Conservation (phyloP, 2,888 invertebrate species). For the Tetramorium bicarinatum region DNA sequence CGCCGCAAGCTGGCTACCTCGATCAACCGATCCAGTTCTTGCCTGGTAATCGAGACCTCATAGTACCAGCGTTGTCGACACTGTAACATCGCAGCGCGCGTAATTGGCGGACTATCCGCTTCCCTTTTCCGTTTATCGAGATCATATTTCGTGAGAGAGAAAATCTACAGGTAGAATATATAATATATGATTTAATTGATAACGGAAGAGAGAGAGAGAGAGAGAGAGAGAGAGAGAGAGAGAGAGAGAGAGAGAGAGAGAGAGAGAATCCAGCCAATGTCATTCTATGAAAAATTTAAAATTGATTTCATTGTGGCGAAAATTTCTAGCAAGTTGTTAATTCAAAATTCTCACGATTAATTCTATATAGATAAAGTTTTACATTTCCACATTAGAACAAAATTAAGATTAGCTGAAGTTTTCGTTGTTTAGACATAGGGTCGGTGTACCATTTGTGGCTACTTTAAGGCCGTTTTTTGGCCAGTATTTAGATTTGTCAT, state of each 20-base stretch:
- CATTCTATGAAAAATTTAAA: not conserved
- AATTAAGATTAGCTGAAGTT: not conserved
- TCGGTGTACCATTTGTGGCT: too few relatives aligned
- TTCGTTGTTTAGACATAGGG: not conserved
- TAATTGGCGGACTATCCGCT: constrained; percentile 41
- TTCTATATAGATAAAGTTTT: not conserved
- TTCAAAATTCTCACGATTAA: not conserved
- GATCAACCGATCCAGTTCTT: constrained; percentile 54
- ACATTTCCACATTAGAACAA: not conserved
- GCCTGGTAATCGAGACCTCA: constrained; percentile 51
- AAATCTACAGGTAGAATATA: constrained; percentile 6
- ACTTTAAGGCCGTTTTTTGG: too few relatives aligned
- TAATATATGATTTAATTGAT: not conserved
- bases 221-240: not conserved
- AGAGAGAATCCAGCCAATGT: not conserved
- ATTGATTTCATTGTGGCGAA: not conserved
- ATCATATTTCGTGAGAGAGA: constrained; percentile 14
- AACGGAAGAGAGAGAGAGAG: not conserved
- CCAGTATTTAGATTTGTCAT: too few relatives aligned
- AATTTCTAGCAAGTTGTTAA: not conserved
- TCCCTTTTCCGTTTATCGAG: constrained; percentile 28
- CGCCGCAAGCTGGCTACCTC: constrained; percentile 40
- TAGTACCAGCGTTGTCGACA: constrained; percentile 28
- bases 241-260: not conserved
- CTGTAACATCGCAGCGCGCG: constrained; percentile 28